Evolutionary conservation across 2,113 vertebrate species (phyloP), one percentile per base, ranked within the genome.

Genomic region (Notarius lentiginosus): DNA sequence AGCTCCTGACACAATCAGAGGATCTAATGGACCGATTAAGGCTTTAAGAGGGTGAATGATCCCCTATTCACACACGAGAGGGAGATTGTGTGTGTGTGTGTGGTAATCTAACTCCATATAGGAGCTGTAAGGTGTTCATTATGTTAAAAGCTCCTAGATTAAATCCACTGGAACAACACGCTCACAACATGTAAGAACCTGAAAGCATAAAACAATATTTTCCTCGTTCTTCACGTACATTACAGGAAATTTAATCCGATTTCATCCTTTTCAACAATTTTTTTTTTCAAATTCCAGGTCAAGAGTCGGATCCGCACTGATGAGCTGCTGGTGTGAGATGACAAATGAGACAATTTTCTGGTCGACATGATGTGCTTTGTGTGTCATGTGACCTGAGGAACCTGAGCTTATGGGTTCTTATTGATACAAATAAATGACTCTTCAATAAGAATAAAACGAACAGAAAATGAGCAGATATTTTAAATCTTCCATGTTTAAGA

Each of bases 11-110:
- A 81, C 61, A 83, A 86, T 83, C 80, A 85, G 82, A 88, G 85
- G 85, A 79, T 91, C 85, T 91, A 85, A 91, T 90, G 83, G 86
- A 79, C 60, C 84, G 84, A 90, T 90, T 87, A 87, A 53, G 56
- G 70, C 66, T 88, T 88, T 80, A 86, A 87, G 85, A 88, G 82
- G 75, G 63, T 88, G 83, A 77, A 47, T 61, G n/a, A 82, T 87
- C 63, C 58, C 58, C 66, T 79, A 70, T 66, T 83, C 84, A 47
- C 60, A 83, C 79, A 65, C 41, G 5, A 58, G 47, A 10, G 15
- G 34, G 77, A 34, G 73, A n/a, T n/a, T 73, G 12, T 66, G 24
- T 14, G 65, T 66, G 65, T 66, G 18, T 49, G 20, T 12, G 20
- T 24, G 47, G 47, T 65, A 66, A 83, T 55, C 47, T 34, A 76